Base-by-base conservation (phyloP, 2,888 invertebrate species). In the Caenorhabditis angaria region DNA sequence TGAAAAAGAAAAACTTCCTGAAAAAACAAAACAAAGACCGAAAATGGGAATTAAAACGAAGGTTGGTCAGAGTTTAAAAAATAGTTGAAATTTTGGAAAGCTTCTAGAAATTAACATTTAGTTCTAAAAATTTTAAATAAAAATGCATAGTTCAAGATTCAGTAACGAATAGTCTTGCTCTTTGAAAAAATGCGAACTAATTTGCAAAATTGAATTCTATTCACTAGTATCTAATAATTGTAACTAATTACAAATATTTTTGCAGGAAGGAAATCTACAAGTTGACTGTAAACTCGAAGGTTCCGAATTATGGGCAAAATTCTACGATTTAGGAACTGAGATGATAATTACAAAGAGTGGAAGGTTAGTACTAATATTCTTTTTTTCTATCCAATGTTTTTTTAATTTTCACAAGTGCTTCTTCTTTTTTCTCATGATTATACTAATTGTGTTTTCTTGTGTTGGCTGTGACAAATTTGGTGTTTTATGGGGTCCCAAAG, bases 331-430 rank as follows among this genome's bases (percentile, higher is more conserved):
- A 78, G 94, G 94, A 79, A 96, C 95, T 1, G 95, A 95, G 90
- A 96, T 97, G 96, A 97, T 96, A 88, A 97, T 96, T 89, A 97
- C 96, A 24, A 96, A 96, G 90, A 94, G 94, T 87, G 96, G 96
- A 89, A 93, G 95, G 95, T 95, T 20, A 22, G 54, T 27, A 27
- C 27, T n/a, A n/a, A 5, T 48, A 18, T n/a, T 5, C n/a, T 48
- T 48, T 48, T 48, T 8, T 14, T 48, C 4, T n/a, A n/a, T n/a
- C n/a, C n/a, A n/a, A n/a, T n/a, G 10, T 32, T 20, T 54, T 54
- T 54, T 18, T 27, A 54, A 54, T 54, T 54, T 54, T 54, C 8
- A 54, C 54, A 54, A 54, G 54, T 54, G 54, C 54, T 50, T 24
- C 27, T 54, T 54, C 54, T 18, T 27, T n/a, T 50, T 50, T 50